A percentile compares a stretch with the other conserved stretches of the same genome.
These are phyloP conservation scores for Tauraco erythrolophus DNA, from an alignment of 2,113 vertebrate species.

Conservation along the genomic window DNA sequence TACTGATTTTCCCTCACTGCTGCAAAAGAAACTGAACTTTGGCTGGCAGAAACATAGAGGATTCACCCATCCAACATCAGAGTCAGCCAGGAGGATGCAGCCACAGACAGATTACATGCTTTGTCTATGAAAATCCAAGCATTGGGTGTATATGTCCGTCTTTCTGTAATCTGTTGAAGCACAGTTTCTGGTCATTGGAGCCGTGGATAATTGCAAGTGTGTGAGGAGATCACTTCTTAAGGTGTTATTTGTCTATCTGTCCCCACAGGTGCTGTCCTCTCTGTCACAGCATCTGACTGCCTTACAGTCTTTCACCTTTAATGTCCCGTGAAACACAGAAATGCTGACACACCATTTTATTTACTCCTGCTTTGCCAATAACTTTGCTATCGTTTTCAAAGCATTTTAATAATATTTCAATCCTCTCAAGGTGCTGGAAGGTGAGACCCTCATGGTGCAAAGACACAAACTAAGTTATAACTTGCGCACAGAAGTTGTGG, in stretches of 20 bases:
- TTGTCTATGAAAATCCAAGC: background rate
- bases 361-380: background rate
- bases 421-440: background rate
- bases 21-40: background rate
- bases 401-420: background rate
- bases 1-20: background rate
- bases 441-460: background rate
- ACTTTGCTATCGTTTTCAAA: background rate
- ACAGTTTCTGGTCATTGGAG: background rate
- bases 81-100: background rate
- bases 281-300: background rate
- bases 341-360: background rate
- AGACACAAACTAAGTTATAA: background rate
- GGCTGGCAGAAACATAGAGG: rapidly evolving
- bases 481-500: too few relatives aligned
- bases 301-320: rapidly evolving
- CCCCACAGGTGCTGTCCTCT: background rate
- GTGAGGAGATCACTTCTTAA: background rate
- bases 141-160: background rate
- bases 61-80: background rate
- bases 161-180: background rate
- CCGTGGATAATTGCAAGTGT: background rate
- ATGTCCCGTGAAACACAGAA: background rate
- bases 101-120: background rate
- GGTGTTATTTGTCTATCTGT: background rate